Evolutionary conservation across 2,797 vertebrate genomes (phyloP).

Genomic region (Myiotriccus ornatus): DNA sequence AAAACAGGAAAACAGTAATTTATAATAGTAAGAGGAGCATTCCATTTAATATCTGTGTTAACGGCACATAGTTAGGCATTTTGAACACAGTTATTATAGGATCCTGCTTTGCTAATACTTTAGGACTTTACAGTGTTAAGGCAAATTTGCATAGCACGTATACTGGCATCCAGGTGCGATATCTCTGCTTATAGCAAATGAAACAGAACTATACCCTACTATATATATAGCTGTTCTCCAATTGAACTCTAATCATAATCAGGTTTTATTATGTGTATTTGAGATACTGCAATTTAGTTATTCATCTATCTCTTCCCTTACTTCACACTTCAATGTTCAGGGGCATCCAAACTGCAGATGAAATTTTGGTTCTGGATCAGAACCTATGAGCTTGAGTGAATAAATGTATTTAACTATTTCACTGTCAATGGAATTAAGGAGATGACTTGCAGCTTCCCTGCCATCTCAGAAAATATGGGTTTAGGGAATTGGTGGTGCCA

Average conservation of each 20-base stretch:
- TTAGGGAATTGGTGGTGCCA: background rate
- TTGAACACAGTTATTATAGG: background rate
- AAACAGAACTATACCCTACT: background rate
- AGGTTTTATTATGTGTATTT: background rate
- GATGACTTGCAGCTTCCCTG: background rate
- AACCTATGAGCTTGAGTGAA: background rate
- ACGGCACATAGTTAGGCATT: conserved; percentile 29
- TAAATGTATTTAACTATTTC: background rate
- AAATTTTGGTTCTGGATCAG: background rate
- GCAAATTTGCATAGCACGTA: background rate
- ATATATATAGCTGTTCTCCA: background rate
- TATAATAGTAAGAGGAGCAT: background rate
- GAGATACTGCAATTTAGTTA: background rate
- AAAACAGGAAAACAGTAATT: conserved; percentile 52
- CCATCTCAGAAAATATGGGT: background rate
- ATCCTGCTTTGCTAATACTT: background rate
- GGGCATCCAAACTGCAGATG: background rate
- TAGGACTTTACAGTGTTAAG: background rate
- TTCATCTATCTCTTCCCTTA: background rate
- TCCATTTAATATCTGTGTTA: conserved; percentile 50
- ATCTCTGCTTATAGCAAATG: background rate
- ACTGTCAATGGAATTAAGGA: background rate
- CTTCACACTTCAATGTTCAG: background rate
- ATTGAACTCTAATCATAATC: background rate
- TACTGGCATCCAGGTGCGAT: background rate